Percentiles rank a stretch among this genome's conserved stretches.
Conservation (phyloP, 2,797 vertebrate species). For the Glossophaga mutica region DNA sequence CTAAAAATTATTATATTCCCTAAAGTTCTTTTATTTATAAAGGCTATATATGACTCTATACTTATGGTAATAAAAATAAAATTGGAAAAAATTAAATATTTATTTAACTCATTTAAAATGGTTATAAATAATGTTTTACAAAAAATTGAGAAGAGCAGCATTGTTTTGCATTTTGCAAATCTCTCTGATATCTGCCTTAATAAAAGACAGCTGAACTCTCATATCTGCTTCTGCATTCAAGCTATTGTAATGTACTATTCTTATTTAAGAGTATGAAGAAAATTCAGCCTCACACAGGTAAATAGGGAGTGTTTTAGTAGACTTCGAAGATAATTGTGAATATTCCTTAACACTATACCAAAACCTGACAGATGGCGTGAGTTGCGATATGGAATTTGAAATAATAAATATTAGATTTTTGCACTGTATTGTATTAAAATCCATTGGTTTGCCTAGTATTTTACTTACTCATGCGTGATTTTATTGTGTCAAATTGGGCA, state of each 20-base stretch:
- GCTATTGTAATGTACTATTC: not conserved
- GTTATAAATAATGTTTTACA: not conserved
- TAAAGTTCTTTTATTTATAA: not conserved
- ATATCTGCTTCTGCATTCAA: not conserved
- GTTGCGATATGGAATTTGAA: not conserved
- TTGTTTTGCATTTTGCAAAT: not conserved
- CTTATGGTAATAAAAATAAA: not conserved
- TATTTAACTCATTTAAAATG: constrained; percentile 20
- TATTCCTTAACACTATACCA: not conserved
- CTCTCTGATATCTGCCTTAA: not conserved
- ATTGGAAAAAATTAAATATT: not conserved
- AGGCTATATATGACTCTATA: not conserved
- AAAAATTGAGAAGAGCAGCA: not conserved
- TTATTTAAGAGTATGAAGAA: not conserved
- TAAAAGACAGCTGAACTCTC: not conserved
- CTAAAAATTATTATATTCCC: not conserved
- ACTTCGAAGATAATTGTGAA: not conserved
- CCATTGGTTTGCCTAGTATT: not conserved
- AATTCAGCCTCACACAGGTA: not conserved
- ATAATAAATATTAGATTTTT: not conserved
- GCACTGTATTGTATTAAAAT: not conserved
- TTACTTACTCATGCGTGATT: constrained; percentile 17
- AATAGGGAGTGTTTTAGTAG: not conserved
- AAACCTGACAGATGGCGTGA: not conserved
- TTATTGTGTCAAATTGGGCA: not conserved